Percentiles rank a stretch among this genome's conserved stretches.
These are phyloP conservation scores for Shinisaurus crocodilurus DNA, from an alignment of 2,113 vertebrate genomes.

Conservation along the genomic window DNA sequence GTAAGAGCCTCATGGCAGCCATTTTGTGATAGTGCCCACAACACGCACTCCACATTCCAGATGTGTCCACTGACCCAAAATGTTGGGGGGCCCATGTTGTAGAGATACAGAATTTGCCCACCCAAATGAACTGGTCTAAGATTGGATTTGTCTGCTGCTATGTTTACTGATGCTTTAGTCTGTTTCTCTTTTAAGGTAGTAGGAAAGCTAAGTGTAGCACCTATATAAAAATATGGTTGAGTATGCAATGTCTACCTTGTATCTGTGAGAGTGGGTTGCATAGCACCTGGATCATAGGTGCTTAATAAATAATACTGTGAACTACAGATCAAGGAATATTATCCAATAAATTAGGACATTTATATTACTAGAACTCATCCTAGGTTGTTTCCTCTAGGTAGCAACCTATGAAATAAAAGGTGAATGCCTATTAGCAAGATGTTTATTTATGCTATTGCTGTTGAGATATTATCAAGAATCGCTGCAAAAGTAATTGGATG, in stretches of 20 bases:
- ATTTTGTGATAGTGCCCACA: too few relatives aligned
- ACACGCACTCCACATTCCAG: too few relatives aligned
- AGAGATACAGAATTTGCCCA: neutral
- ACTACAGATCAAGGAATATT: neutral
- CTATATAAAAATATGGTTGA: neutral
- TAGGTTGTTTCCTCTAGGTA: neutral
- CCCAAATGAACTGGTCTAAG: neutral
- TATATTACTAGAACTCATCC: neutral
- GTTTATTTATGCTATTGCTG: neutral
- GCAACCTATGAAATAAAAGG: neutral
- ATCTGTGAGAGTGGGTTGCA: neutral
- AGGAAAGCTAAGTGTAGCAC: neutral
- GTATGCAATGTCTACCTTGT: neutral
- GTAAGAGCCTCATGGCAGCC: too few relatives aligned
- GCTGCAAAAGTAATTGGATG: neutral
- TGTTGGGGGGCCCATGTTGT: neutral
- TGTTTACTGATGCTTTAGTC: neutral
- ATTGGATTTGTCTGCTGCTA: neutral
- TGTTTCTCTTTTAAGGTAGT: neutral
- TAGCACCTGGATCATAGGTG: neutral
- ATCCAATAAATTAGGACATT: neutral
- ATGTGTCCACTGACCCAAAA: too few relatives aligned
- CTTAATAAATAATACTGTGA: neutral
- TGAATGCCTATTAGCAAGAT: neutral
- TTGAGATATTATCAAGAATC: neutral